phyloP scores from a whole-genome alignment of 1,140 invertebrate species.

The Ceratina calcarata region DNA sequence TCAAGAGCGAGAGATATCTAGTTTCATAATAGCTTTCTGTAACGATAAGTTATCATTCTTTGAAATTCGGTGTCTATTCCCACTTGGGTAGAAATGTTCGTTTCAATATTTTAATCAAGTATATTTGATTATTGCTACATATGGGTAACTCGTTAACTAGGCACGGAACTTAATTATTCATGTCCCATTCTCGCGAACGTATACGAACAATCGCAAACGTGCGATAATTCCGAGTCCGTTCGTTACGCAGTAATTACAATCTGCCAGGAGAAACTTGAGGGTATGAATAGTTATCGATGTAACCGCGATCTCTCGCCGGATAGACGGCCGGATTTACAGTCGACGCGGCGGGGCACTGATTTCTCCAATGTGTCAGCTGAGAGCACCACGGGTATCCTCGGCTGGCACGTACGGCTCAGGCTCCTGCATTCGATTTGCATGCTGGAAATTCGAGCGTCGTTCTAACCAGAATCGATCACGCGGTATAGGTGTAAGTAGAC shows the following conservation, averaged over 20 bases:
- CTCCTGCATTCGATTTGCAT: conserved; percentile 28
- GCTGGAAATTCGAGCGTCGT: conserved; percentile 2
- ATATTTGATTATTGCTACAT: no score
- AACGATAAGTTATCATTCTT: no score
- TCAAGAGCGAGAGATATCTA: no score
- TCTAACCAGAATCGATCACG: conserved; percentile 3
- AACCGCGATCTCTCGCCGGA: conserved; percentile 12
- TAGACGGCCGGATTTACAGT: conserved; percentile 58
- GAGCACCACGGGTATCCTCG: background rate
- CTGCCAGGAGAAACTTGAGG: conserved; percentile 49
- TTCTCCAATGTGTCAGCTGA: conserved; percentile 39
- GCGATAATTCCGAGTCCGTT: conserved; percentile 12
- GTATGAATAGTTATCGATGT: conserved; percentile 67
- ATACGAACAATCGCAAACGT: conserved; percentile 1
- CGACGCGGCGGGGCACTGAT: conserved; percentile 45
- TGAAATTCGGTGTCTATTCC: no score
- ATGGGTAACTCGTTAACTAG: no score
- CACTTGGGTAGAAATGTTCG: no score
- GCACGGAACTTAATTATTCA: background rate
- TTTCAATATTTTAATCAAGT: no score
- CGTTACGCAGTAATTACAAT: conserved; percentile 65
- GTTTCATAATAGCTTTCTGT: no score
- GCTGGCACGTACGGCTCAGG: background rate
- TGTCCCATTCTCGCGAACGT: background rate
- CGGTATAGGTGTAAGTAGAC: background rate